Percentiles rank a stretch among this genome's conserved stretches.
Conservation (phyloP, 2,797 vertebrate genomes). For the Octomys mimax region DNA sequence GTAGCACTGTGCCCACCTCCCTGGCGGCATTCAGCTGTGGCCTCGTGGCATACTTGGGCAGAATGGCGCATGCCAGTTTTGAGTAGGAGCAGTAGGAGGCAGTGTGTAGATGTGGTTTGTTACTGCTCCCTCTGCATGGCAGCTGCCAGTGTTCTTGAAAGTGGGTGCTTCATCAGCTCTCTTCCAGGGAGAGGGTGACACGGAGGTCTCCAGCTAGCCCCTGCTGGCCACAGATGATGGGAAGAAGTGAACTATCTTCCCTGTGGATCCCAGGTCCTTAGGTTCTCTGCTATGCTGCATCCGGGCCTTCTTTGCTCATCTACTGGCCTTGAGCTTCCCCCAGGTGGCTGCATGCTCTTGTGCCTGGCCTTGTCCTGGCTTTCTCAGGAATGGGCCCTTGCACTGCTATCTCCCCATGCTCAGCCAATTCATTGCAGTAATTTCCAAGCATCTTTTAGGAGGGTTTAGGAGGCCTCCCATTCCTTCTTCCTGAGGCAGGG, state of each 20-base stretch:
- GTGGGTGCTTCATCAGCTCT: neutral
- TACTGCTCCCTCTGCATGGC: neutral
- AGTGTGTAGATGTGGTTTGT: fast-evolving
- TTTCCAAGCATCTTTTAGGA: neutral
- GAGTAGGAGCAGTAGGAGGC: neutral
- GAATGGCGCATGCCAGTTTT: neutral
- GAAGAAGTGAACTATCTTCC: neutral
- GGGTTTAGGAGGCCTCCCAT: neutral
- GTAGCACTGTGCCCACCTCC: fast-evolving
- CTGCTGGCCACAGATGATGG: neutral
- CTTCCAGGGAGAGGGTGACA: neutral
- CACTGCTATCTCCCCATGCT: fast-evolving
- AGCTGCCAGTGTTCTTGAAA: neutral
- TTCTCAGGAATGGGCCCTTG: neutral
- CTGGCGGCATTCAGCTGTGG: neutral
- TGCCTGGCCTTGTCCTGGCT: neutral
- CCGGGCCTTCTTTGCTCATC: neutral
- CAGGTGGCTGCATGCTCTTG: fast-evolving
- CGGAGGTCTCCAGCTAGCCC: fast-evolving
- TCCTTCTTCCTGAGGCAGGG: neutral
- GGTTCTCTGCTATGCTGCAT: too few relatives aligned
- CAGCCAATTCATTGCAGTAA: neutral
- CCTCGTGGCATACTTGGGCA: neutral
- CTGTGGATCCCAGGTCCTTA: neutral
- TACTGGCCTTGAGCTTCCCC: neutral